These are phyloP conservation scores for Gambelia wislizenii DNA, from an alignment of 2,797 vertebrate species.

Conservation along the genomic window DNA sequence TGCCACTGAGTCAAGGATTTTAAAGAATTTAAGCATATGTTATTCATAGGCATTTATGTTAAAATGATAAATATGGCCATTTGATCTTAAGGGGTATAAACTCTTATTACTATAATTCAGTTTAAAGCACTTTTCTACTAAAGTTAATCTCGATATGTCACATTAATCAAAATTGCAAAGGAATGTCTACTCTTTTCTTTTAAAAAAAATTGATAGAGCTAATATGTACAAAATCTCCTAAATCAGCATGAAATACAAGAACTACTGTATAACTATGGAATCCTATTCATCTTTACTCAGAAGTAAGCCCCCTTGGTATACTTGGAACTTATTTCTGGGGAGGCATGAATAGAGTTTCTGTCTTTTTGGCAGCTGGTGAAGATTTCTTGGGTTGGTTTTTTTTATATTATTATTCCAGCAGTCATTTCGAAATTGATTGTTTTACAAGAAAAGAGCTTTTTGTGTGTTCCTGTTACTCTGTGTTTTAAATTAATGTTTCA, in stretches of 20 bases:
- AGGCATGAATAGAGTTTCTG: not conserved
- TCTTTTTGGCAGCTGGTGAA: not conserved
- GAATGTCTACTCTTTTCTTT: not conserved
- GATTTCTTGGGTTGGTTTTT: no score
- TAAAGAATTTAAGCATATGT: conserved; percentile 37
- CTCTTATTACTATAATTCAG: conserved; percentile 31
- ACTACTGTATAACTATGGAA: not conserved
- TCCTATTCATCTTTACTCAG: not conserved
- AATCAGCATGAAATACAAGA: not conserved
- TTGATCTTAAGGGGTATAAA: conserved; percentile 39
- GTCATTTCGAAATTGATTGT: no score
- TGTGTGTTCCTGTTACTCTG: no score
- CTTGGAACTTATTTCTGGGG: not conserved
- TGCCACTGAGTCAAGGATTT: conserved; percentile 44
- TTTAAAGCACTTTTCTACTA: conserved; percentile 25
- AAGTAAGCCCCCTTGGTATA: not conserved
- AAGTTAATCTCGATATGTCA: conserved; percentile 31
- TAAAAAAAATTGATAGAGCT: not conserved
- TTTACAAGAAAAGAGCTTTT: no score
- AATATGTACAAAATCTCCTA: conserved; percentile 1
- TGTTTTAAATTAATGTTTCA: no score
- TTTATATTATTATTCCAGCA: no score
- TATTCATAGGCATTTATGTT: conserved; percentile 19
- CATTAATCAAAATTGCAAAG: not conserved
- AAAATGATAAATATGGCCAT: conserved; percentile 34